phyloP scores from a whole-genome alignment of 2,113 vertebrate species.

The Paracanthobrama guichenoti region DNA sequence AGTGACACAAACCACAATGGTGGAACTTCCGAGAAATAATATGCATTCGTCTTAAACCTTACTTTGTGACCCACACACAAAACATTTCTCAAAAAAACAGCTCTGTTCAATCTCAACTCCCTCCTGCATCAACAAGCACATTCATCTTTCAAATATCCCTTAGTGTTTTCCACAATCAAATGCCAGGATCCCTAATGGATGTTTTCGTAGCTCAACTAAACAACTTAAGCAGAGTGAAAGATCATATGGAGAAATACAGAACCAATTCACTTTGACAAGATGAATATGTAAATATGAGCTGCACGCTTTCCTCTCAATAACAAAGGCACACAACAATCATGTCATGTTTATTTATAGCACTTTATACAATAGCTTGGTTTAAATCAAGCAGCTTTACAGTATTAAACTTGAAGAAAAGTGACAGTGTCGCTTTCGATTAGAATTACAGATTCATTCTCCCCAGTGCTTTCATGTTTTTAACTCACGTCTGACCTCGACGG shows the following conservation, averaged over 20 bases:
- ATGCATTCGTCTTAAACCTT: background rate
- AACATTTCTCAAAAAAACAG: background rate
- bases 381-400: too few species aligned
- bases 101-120: background rate
- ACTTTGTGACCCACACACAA: background rate
- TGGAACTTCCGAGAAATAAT: background rate
- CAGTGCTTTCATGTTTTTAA: too few species aligned
- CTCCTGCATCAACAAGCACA: background rate
- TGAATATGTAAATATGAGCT: too few species aligned
- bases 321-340: too few species aligned
- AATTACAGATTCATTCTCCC: too few species aligned
- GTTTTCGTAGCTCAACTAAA: background rate
- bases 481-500: too few species aligned
- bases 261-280: background rate
- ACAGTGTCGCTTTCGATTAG: too few species aligned
- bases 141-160: background rate
- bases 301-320: too few species aligned
- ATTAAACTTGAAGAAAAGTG: too few species aligned
- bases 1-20: background rate
- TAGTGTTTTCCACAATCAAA: background rate
- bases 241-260: background rate
- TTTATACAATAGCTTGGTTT: too few species aligned
- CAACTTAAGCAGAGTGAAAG: background rate
- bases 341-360: too few species aligned
- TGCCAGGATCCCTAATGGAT: background rate